These are phyloP conservation scores for Tamandua tetradactyla DNA, from an alignment of 2,797 vertebrate genomes.

Conservation along the genomic window DNA sequence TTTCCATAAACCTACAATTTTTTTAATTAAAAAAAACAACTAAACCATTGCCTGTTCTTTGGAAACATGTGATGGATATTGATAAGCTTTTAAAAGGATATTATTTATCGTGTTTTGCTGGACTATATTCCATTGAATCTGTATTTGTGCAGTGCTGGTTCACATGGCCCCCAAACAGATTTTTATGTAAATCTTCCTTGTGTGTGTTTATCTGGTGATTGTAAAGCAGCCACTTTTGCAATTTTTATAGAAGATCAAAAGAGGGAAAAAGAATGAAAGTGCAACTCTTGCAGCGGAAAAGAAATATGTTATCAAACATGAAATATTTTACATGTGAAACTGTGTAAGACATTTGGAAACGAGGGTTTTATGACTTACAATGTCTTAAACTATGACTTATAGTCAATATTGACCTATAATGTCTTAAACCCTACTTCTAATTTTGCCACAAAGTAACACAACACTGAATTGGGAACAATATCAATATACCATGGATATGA, in stretches of 20 bases:
- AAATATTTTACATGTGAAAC: neutral
- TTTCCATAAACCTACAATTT: too few relatives aligned
- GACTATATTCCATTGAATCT: neutral
- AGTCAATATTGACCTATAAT: neutral
- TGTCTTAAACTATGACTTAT: too few relatives aligned
- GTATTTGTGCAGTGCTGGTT: neutral
- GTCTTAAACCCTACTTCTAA: neutral
- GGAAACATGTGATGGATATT: neutral
- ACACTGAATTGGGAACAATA: neutral
- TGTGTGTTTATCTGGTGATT: neutral
- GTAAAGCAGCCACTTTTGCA: neutral
- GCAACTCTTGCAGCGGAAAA: neutral
- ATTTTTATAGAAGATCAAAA: neutral
- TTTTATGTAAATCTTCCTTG: neutral
- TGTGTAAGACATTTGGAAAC: neutral
- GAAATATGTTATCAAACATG: neutral
- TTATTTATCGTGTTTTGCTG: neutral
- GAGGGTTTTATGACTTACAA: neutral
- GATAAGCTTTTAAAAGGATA: neutral
- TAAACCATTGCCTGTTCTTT: too few relatives aligned
- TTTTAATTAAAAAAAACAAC: too few relatives aligned
- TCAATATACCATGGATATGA: neutral
- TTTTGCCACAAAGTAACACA: neutral
- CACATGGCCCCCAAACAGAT: too few relatives aligned
- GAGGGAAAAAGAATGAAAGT: accelerated